phyloP scores from a whole-genome alignment of 1,140 invertebrate species.

The Heliconius nattereri region DNA sequence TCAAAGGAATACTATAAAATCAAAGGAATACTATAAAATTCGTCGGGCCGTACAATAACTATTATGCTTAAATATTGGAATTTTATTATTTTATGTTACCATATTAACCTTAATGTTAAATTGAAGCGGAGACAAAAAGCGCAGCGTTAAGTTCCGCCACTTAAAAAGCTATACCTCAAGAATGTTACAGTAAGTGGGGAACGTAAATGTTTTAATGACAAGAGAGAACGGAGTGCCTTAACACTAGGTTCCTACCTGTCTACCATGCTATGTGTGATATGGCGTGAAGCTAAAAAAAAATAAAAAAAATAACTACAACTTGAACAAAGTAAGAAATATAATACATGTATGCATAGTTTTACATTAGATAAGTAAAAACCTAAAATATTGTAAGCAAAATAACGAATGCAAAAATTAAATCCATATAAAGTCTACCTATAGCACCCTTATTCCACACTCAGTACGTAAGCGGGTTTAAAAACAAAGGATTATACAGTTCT shows the following conservation, averaged over 20 bases:
- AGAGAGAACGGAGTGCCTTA: no score
- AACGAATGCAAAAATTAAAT: neutral
- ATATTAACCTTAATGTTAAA: neutral
- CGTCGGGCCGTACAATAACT: neutral
- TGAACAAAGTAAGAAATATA: no score
- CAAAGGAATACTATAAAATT: constrained; percentile 8
- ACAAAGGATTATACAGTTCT: constrained; percentile 11
- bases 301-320: no score
- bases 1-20: constrained; percentile 10
- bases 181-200: no score
- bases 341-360: neutral
- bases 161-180: no score
- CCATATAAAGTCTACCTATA: neutral
- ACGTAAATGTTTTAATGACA: no score
- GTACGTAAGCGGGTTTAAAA: constrained; percentile 19
- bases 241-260: no score
- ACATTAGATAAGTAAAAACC: neutral
- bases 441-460: neutral
- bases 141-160: no score
- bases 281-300: no score
- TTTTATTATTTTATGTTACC: neutral
- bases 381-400: neutral
- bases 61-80: neutral
- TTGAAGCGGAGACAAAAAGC: no score
- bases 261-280: no score